phyloP scores from a whole-genome alignment of 1,140 invertebrate genomes.

The Brachionus calyciflorus region DNA sequence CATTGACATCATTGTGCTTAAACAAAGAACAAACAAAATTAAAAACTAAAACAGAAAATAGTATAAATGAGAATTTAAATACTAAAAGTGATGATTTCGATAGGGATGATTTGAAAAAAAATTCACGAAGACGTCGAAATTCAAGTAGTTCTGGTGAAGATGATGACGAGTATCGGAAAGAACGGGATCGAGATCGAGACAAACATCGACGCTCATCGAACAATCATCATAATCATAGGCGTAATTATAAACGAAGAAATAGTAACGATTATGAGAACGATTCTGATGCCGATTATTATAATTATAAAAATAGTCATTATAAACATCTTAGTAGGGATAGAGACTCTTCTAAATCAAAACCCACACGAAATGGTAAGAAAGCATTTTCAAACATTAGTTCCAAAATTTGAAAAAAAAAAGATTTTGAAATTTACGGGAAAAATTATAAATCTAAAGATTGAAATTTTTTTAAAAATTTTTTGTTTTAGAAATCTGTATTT shows the following conservation, averaged over 20 bases:
- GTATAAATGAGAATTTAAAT: no score
- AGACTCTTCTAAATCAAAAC: not conserved
- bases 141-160: not conserved
- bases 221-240: not conserved
- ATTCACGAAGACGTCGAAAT: not conserved
- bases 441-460: no score
- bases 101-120: not conserved
- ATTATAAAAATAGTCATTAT: constrained; percentile 11
- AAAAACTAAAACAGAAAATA: not conserved
- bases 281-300: not conserved
- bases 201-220: constrained; percentile 2
- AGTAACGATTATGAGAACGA: constrained; percentile 36
- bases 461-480: no score
- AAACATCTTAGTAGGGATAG: constrained; percentile 3
- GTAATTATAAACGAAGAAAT: not conserved
- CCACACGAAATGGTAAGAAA: not conserved
- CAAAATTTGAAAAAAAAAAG: no score
- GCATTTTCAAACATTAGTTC: no score
- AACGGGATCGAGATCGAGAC: not conserved
- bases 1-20: not conserved
- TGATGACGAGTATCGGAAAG: not conserved
- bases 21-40: constrained; percentile 12
- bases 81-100: not conserved
- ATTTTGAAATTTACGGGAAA: no score
- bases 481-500: no score